A percentile compares a stretch with the other conserved stretches of the same genome.
Conservation (phyloP, 2,797 vertebrate genomes). For the Peromyscus nudipes region DNA sequence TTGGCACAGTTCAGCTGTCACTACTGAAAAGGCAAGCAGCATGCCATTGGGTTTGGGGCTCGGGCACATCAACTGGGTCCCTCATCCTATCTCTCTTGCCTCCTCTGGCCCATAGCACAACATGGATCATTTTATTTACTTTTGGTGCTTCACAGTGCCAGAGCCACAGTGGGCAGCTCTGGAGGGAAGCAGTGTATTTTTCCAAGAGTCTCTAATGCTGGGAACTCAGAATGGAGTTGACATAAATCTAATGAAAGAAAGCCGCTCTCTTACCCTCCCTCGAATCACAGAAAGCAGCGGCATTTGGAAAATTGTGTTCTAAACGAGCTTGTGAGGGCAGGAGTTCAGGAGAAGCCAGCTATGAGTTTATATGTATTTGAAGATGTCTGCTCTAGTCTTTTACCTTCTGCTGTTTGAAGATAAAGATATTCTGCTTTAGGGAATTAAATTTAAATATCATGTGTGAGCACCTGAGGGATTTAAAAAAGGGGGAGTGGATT, state of each 20-base stretch:
- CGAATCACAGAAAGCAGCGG: constrained; percentile 66
- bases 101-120: constrained; percentile 2
- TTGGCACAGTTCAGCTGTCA: constrained; percentile 23
- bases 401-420: constrained; percentile 65
- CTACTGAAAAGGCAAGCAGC: constrained; percentile 23
- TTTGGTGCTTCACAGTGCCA: neutral
- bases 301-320: constrained; percentile 79
- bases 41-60: neutral
- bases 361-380: constrained; percentile 62
- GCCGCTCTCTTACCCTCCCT: constrained; percentile 39
- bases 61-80: constrained; percentile 5
- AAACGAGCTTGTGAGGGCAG: constrained; percentile 68
- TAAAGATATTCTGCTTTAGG: constrained; percentile 67
- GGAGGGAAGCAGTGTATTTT: constrained; percentile 53
- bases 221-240: constrained; percentile 69
- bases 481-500: neutral
- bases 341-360: constrained; percentile 57
- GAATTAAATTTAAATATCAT: constrained; percentile 72
- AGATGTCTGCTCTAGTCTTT: constrained; percentile 53
- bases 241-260: constrained; percentile 77
- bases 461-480: neutral
- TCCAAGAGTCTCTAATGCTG: constrained; percentile 62
- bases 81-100: neutral
- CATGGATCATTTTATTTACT: constrained; percentile 56
- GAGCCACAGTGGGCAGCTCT: neutral